Evolutionary conservation across 1,140 invertebrate species (phyloP), one percentile per base, ranked within the genome.

Genomic region (Drosophila sp.): DNA sequence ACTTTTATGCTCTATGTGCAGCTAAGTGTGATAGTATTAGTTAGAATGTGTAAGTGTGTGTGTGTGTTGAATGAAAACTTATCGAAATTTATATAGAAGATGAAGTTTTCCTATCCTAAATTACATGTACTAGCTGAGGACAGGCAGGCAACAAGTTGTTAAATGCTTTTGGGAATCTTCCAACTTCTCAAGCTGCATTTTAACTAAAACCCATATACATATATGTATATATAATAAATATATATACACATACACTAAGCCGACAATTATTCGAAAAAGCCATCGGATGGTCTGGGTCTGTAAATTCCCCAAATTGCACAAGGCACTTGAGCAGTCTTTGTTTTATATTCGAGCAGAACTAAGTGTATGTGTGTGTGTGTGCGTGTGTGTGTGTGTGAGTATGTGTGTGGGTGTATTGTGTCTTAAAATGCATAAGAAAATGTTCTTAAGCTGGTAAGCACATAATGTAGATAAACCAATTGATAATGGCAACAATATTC

Each of bases 1-100:
- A 50, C 44, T 66, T 70, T 76, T 75, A 75, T 76, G 79, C 60
- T 71, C 3, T 44, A 8, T 27, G 67, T 64, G 50, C 55, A 65
- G 56, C 66, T 60, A 56, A 56, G 66, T 64, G 66, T 61, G 55
- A 33, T 17, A 29, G 38, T 70, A 35, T 23, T 40, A 3, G 40
- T 2, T 35, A 30, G 10, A 29, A 11, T n/a, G 44, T 50, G 7
- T 57, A 55, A 32, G 30, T 57, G 10, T 64, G 35, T 44, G 7
- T 58, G 32, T 17, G 11, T 44, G 57, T 47, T 38, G 35, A 38
- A 38, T 38, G 33, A 57, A 41, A 54, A 47, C 23, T 25, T 41
- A 56, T 73, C 55, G 44, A 50, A 50, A 27, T 8, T 50, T 7
- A 50, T 27, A 50, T 50, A 50, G 23, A 27, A 17, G 44, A 50